Conservation (phyloP, 2,888 invertebrate genomes). For the Panopea generosa region DNA sequence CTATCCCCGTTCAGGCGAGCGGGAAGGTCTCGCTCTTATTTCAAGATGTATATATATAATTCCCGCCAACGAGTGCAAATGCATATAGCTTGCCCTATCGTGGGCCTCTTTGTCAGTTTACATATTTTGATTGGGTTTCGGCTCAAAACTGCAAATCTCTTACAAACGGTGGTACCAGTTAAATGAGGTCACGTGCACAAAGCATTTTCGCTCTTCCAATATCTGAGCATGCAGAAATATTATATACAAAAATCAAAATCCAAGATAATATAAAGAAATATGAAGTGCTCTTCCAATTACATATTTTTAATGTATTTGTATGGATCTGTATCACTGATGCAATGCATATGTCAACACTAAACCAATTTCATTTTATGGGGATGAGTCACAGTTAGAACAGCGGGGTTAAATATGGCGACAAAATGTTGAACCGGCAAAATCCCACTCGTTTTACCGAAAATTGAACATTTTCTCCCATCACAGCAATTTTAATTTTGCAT, state of each 20-base stretch:
- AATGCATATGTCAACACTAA: not conserved
- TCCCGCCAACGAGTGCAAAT: too few relatives aligned
- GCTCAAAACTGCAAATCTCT: too few relatives aligned
- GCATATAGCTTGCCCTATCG: too few relatives aligned
- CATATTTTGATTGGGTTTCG: too few relatives aligned
- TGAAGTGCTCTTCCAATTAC: not conserved
- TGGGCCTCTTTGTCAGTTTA: too few relatives aligned
- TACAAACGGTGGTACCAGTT: slow-evolving; percentile 2
- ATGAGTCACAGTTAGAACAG: slow-evolving; percentile 11
- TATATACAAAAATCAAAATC: not conserved
- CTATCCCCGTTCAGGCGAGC: too few relatives aligned
- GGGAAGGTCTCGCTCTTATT: too few relatives aligned
- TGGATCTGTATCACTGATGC: not conserved
- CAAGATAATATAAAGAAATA: not conserved
- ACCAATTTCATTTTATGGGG: not conserved
- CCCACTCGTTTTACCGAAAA: not conserved
- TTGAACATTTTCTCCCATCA: not conserved
- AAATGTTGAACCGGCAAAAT: slow-evolving; percentile 36
- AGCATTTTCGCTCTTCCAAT: slow-evolving; percentile 3
- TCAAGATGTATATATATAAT: too few relatives aligned
- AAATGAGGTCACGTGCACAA: slow-evolving; percentile 19
- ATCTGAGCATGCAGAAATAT: not conserved
- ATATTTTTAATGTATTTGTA: not conserved
- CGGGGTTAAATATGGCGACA: slow-evolving; percentile 44
- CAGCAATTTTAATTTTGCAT: too few relatives aligned